Evolutionary conservation across 2,888 invertebrate species (phyloP).

Genomic region (Heliconius aoede): DNA sequence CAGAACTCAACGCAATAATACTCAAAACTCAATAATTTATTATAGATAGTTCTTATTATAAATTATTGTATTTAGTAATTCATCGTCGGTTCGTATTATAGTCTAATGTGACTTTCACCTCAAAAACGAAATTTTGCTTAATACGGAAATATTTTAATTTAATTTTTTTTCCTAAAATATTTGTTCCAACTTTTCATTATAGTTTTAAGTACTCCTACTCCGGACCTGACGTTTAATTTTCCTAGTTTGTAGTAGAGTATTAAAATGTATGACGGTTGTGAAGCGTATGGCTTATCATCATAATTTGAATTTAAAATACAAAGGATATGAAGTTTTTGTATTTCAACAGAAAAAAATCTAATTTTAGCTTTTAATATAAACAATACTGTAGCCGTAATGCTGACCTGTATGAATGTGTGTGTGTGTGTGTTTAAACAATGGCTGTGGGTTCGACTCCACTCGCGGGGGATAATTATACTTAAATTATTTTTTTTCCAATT

Average conservation of each 20-base stretch:
- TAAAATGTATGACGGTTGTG: conserved; percentile 28
- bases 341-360: background rate
- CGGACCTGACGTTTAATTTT: conserved; percentile 44
- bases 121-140: background rate
- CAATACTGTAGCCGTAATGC: too few relatives aligned
- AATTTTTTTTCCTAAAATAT: conserved; percentile 32
- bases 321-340: background rate
- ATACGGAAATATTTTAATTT: conserved; percentile 43
- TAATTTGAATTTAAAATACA: background rate
- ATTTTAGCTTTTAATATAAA: background rate
- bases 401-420: too few relatives aligned
- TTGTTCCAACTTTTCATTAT: conserved; percentile 33
- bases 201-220: conserved; percentile 40
- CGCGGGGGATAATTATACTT: background rate
- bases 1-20: too few relatives aligned
- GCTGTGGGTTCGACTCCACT: too few relatives aligned
- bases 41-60: too few relatives aligned
- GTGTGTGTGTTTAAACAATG: too few relatives aligned
- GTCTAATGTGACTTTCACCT: background rate
- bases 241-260: conserved; percentile 35
- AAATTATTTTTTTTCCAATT: background rate
- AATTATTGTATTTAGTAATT: background rate
- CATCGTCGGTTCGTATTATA: background rate
- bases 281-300: background rate
- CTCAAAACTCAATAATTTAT: too few relatives aligned